Conservation (phyloP, 2,888 invertebrate genomes). For the Epicampocera succincta region DNA sequence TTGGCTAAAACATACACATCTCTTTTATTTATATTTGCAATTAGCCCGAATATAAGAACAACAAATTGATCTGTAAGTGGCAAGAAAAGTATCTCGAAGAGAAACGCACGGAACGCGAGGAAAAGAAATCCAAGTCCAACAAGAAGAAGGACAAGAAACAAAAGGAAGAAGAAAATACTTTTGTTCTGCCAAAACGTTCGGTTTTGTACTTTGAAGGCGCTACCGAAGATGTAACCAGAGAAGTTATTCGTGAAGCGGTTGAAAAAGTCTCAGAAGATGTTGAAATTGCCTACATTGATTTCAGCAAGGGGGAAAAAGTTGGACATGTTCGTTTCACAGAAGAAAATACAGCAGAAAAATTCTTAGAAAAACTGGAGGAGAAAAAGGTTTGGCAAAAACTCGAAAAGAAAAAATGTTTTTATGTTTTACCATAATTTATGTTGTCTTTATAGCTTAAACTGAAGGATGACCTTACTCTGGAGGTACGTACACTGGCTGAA, state of each 20-base stretch:
- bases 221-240: conserved; percentile 85
- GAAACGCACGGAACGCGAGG: conserved; percentile 87
- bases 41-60: conserved; percentile 85
- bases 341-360: conserved; percentile 86
- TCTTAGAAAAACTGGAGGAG: conserved; percentile 85
- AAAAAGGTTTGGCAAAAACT: conserved; percentile 82
- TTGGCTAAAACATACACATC: neutral
- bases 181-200: conserved; percentile 86
- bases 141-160: conserved; percentile 82
- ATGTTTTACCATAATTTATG: conserved; percentile 14
- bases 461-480: conserved; percentile 82
- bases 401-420: neutral
- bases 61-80: conserved; percentile 86
- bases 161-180: conserved; percentile 77
- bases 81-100: conserved; percentile 86
- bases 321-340: conserved; percentile 88
- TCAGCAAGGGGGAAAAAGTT: conserved; percentile 87
- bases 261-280: conserved; percentile 74
- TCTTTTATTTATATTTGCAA: neutral
- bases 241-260: conserved; percentile 88
- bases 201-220: conserved; percentile 87
- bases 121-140: conserved; percentile 84
- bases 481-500: conserved; percentile 85
- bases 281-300: conserved; percentile 89
- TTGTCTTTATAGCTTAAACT: conserved; percentile 77